Conservation (phyloP, 2,888 invertebrate genomes). For the Tupiocoris notatus region DNA sequence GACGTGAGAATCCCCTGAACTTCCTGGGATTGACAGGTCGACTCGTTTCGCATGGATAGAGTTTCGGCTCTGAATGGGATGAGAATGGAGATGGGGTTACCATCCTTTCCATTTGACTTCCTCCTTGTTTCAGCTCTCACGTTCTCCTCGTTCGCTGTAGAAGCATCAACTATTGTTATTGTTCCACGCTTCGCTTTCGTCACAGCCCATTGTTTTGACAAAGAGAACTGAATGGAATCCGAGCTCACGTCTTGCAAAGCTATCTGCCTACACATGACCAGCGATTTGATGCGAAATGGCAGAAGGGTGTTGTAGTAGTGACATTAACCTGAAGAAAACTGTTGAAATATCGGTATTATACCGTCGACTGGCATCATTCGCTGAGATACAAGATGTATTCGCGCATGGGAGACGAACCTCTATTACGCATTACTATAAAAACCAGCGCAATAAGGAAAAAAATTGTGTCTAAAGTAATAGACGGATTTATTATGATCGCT, state of each 20-base stretch:
- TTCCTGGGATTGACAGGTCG: conserved; percentile 39
- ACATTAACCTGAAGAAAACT: too few relatives aligned
- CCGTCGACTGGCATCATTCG: too few relatives aligned
- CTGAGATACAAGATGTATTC: too few relatives aligned
- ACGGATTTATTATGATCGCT: too few relatives aligned
- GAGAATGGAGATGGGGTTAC: neutral
- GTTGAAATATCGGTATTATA: too few relatives aligned
- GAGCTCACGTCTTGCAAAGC: neutral
- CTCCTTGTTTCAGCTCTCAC: neutral
- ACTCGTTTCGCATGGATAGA: conserved; percentile 40
- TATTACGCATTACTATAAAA: too few relatives aligned
- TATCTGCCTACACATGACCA: neutral
- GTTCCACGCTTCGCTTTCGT: conserved; percentile 5
- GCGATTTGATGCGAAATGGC: neutral
- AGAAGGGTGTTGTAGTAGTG: too few relatives aligned
- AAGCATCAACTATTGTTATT: conserved; percentile 4
- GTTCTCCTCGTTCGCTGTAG: neutral
- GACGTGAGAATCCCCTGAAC: conserved; percentile 18
- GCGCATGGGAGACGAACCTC: too few relatives aligned
- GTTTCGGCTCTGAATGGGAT: conserved; percentile 5
- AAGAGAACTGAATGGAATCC: neutral
- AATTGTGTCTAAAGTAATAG: too few relatives aligned
- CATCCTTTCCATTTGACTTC: conserved; percentile 19
- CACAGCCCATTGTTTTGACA: conserved; percentile 8
- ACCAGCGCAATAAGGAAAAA: too few relatives aligned